These are phyloP conservation scores for Geotria australis DNA, from an alignment of 2,797 vertebrate genomes.

Conservation along the genomic window DNA sequence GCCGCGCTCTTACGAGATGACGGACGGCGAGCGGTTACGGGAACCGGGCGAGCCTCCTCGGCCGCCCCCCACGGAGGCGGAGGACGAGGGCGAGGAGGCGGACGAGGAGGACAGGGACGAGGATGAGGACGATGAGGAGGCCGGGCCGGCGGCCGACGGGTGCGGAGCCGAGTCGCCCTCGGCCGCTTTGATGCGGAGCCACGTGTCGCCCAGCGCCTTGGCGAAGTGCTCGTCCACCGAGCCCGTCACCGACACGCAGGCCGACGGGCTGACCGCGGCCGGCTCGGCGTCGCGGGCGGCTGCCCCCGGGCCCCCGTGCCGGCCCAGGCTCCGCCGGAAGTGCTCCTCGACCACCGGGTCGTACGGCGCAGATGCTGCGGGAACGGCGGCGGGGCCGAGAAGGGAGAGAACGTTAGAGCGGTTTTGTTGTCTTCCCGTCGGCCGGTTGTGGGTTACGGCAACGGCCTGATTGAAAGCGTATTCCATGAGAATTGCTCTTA, in stretches of 20 bases:
- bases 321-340: slow-evolving; percentile 26
- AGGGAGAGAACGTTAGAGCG: no score
- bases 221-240: slow-evolving; percentile 36
- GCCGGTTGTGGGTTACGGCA: no score
- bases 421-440: no score
- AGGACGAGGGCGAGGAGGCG: slow-evolving; percentile 95
- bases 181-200: slow-evolving; percentile 17
- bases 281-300: neutral
- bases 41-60: slow-evolving; percentile 63
- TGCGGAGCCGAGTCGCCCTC: neutral
- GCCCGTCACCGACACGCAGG: slow-evolving; percentile 20
- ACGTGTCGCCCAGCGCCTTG: slow-evolving; percentile 31
- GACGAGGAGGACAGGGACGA: slow-evolving; percentile 5
- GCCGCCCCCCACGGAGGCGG: slow-evolving; percentile 68
- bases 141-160: neutral
- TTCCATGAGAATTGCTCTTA: no score
- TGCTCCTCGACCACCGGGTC: slow-evolving; percentile 28
- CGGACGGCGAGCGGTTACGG: no score
- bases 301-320: slow-evolving; percentile 3
- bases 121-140: neutral
- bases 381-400: neutral
- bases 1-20: no score
- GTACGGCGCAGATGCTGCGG: slow-evolving; percentile 5
- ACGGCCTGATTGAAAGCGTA: no score
- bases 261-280: neutral